phyloP scores from a whole-genome alignment of 2,888 invertebrate species.

The Hipparchia sbordonii region DNA sequence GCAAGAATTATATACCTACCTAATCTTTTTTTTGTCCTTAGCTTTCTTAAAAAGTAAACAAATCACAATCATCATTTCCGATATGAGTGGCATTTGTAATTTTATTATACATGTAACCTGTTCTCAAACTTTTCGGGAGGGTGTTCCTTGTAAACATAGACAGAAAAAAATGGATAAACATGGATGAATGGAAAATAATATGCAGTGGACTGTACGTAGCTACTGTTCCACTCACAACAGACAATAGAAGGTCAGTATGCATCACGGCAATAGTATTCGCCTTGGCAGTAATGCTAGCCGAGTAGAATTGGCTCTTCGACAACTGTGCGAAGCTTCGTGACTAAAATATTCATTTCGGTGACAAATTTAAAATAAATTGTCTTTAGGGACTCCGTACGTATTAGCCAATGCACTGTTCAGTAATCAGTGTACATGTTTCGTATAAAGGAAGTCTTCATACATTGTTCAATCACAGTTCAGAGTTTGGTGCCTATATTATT shows the following conservation, averaged over 20 bases:
- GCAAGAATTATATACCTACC: no score
- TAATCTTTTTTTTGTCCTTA: no score
- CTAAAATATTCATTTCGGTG: constrained; percentile 47
- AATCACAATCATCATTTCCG: no score
- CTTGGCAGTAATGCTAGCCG: constrained; percentile 66
- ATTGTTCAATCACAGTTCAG: neutral
- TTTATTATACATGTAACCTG: no score
- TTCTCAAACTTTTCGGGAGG: no score
- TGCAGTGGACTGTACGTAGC: constrained; percentile 45
- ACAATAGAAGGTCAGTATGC: constrained; percentile 76
- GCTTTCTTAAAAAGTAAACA: no score
- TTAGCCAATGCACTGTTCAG: neutral
- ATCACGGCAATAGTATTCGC: constrained; percentile 74
- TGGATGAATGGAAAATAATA: constrained; percentile 23
- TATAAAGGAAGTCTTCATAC: neutral
- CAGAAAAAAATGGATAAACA: neutral
- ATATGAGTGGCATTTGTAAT: no score
- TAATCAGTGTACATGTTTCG: neutral
- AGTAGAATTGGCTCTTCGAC: constrained; percentile 69
- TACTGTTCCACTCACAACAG: constrained; percentile 61
- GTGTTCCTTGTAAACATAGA: no score
- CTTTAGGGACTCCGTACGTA: constrained; percentile 22
- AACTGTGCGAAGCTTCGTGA: constrained; percentile 50
- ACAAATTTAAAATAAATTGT: constrained; percentile 46
- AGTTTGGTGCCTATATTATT: no score